Percentiles rank a stretch among this genome's conserved stretches.
Conservation (phyloP, 2,888 invertebrate species). For the Crossocerus cetratus region DNA sequence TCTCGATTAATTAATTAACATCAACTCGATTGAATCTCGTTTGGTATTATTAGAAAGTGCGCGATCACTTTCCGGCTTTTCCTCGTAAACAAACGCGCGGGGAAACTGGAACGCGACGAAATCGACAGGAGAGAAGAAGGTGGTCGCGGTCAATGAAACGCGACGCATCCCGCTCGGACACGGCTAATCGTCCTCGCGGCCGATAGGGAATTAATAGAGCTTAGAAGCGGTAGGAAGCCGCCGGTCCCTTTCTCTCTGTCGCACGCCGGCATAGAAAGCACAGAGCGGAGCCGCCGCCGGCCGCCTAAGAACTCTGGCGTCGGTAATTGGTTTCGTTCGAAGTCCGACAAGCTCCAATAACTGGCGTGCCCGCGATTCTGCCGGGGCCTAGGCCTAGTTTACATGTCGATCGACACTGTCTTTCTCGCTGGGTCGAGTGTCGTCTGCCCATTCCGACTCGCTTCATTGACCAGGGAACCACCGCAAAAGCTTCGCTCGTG, state of each 20-base stretch:
- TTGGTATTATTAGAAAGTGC: too few relatives aligned
- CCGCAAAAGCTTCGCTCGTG: constrained; percentile 24
- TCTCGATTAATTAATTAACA: too few relatives aligned
- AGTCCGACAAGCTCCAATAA: constrained; percentile 70
- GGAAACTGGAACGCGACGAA: constrained; percentile 13
- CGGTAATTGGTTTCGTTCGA: constrained; percentile 56
- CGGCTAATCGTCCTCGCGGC: constrained; percentile 13
- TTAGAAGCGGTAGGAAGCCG: constrained; percentile 20
- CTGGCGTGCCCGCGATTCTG: constrained; percentile 57
- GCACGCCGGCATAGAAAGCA: constrained; percentile 13
- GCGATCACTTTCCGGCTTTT: too few relatives aligned
- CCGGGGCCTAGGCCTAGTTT: constrained; percentile 64
- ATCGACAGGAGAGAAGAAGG: not conserved
- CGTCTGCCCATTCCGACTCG: constrained; percentile 43
- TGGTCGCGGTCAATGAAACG: constrained; percentile 43
- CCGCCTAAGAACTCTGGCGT: not conserved
- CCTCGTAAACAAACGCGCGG: not conserved
- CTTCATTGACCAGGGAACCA: constrained; percentile 41
- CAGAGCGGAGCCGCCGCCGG: not conserved
- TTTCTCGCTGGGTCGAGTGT: constrained; percentile 28
- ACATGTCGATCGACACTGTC: constrained; percentile 48
- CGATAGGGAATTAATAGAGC: constrained; percentile 67
- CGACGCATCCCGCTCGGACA: constrained; percentile 45
- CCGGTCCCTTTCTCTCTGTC: constrained; percentile 19
- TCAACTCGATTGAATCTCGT: too few relatives aligned